Base-by-base conservation (phyloP, 2,888 invertebrate genomes). In the Crioceris asparagi region DNA sequence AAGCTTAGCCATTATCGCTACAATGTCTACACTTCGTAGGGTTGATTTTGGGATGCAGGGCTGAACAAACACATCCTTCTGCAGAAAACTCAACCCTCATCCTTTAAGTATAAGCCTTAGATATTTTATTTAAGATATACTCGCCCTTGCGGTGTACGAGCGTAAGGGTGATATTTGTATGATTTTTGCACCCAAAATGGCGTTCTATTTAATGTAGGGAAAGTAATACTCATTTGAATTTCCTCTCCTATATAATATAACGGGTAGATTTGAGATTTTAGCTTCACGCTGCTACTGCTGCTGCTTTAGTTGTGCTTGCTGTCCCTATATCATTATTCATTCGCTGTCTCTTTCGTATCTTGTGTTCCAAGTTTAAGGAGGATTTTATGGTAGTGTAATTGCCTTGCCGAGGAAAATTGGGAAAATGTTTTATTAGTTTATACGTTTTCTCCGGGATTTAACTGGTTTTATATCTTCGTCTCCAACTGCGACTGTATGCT, bases 201-300 rank as follows among this genome's bases (percentile, higher is more conserved):
- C 60, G 60, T 51, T 48, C 49, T 59, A 61, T 61, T 61, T 60
- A 60, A 61, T 61, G 60, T 60, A 57, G 58, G 60, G 61, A 59
- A 57, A 60, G 60, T 61, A 60, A 60, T 60, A 55, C 57, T 56
- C 54, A 57, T 60, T 60, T 57, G 56, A 55, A 58, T 57, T 57
- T 56, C 59, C 57, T n/a, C n/a, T n/a, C n/a, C n/a, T n/a, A n/a
- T n/a, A n/a, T n/a, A n/a, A n/a, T n/a, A n/a, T n/a, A 8, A 55
- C 49, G 51, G 53, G 54, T 52, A 48, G 55, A 55, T 55, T 58
- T 57, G 57, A 59, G 60, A 60, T 59, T 60, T 59, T 49, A 51
- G 54, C n/a, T n/a, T n/a, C n/a, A n/a, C n/a, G n/a, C n/a, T n/a
- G n/a, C n/a, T n/a, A n/a, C n/a, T n/a, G n/a, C n/a, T n/a, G n/a